Evolutionary conservation across 2,797 vertebrate genomes (phyloP).

Genomic region (Toxotes lorentzi): DNA sequence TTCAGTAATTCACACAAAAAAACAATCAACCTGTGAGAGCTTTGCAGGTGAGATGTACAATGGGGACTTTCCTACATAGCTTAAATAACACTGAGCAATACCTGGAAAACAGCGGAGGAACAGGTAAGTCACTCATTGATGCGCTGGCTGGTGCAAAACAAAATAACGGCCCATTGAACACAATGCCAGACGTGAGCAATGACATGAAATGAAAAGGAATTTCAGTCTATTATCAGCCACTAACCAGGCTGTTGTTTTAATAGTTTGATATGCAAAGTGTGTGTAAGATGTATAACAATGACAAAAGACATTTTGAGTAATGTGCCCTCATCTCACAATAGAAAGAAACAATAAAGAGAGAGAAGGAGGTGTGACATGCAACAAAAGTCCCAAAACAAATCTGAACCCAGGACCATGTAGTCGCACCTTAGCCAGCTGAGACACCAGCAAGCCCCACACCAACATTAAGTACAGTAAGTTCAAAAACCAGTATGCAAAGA

Average conservation of each 20-base stretch:
- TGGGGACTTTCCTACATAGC: no score
- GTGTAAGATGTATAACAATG: not conserved
- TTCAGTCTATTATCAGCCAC: no score
- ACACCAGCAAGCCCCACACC: constrained; percentile 56
- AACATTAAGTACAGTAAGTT: constrained; percentile 3
- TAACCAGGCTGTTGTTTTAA: not conserved
- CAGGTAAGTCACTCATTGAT: not conserved
- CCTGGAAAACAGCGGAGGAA: no score
- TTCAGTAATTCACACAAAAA: no score
- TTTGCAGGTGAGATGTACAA: no score
- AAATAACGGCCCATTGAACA: not conserved
- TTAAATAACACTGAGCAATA: no score
- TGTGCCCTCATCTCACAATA: constrained; percentile 7
- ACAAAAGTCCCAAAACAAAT: constrained; percentile 22
- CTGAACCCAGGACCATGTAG: constrained; percentile 33
- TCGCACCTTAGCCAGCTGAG: constrained; percentile 26
- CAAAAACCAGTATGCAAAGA: constrained; percentile 21
- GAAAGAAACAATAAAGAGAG: constrained; percentile 5
- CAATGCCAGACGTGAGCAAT: no score
- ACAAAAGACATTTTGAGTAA: not conserved
- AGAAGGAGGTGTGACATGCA: constrained; percentile 37
- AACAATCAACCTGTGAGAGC: no score
- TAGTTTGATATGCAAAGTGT: constrained; percentile 14
- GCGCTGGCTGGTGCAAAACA: not conserved
- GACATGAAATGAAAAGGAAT: not conserved